A percentile compares a stretch with the other conserved stretches of the same genome.
Conservation (phyloP, 35 echinoderm and acorn worm species). For the Eucidaris tribuloides region DNA sequence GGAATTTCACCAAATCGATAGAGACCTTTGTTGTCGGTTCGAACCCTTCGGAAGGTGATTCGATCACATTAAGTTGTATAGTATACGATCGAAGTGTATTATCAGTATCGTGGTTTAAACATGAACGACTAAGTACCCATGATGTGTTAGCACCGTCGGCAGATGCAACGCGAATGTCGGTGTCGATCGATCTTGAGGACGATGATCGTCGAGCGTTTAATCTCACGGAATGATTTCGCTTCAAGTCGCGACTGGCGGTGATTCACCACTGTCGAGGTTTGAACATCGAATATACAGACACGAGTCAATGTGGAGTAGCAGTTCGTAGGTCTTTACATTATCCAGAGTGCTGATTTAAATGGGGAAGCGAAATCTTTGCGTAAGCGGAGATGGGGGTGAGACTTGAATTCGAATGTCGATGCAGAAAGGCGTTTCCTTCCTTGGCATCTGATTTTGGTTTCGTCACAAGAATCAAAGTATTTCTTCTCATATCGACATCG, state of each 20-base stretch:
- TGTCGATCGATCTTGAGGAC: not conserved
- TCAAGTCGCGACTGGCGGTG: not conserved
- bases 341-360: conserved; percentile 7
- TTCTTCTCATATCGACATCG: not conserved
- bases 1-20: too few relatives aligned
- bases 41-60: not conserved
- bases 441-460: conserved; percentile 32
- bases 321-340: not conserved
- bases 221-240: not conserved
- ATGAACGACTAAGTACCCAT: not conserved
- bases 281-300: not conserved
- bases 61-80: not conserved
- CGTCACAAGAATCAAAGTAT: not conserved
- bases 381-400: not conserved
- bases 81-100: not conserved
- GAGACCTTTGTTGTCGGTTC: not conserved
- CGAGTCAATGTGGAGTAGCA: not conserved
- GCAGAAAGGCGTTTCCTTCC: not conserved
- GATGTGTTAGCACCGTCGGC: not conserved
- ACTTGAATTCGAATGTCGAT: not conserved
- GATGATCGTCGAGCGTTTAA: conserved; percentile 1
- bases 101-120: not conserved
- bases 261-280: conserved; percentile 5
- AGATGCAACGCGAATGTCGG: not conserved
- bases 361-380: not conserved